These are phyloP conservation scores for Zoanthus sansibaricus DNA, from an alignment of 92 coral and sea anemone species.

Conservation along the genomic window DNA sequence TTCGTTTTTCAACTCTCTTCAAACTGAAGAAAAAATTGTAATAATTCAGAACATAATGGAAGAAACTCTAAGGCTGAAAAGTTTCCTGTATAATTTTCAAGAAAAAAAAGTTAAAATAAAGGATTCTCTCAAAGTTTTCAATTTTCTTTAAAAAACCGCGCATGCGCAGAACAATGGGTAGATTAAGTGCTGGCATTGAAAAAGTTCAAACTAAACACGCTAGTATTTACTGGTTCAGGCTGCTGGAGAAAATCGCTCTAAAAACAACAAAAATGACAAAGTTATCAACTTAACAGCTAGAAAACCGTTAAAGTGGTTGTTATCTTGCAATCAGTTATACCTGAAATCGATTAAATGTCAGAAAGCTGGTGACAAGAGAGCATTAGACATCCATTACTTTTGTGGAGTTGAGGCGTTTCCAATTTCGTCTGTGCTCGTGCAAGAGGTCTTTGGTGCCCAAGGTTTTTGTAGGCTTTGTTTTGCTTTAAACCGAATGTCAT, in stretches of 20 bases:
- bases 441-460: neutral
- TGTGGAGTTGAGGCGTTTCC: conserved; percentile 9
- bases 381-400: conserved; percentile 12
- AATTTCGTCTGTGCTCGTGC: conserved; percentile 1
- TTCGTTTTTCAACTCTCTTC: conserved; percentile 17
- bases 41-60: neutral
- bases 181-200: neutral
- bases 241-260: neutral
- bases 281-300: conserved; percentile 5
- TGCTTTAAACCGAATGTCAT: conserved; percentile 1
- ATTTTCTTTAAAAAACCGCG: conserved; percentile 38
- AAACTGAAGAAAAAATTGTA: conserved; percentile 15
- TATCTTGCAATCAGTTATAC: neutral
- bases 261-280: neutral
- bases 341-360: neutral
- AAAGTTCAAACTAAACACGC: neutral
- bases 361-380: conserved; percentile 13
- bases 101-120: neutral
- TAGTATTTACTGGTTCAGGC: neutral
- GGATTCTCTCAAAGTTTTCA: neutral
- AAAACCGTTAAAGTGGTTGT: neutral
- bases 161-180: conserved; percentile 64
- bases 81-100: neutral
- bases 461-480: neutral
- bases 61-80: neutral